phyloP scores from a whole-genome alignment of 2,797 vertebrate genomes.

The Sebastes minor region DNA sequence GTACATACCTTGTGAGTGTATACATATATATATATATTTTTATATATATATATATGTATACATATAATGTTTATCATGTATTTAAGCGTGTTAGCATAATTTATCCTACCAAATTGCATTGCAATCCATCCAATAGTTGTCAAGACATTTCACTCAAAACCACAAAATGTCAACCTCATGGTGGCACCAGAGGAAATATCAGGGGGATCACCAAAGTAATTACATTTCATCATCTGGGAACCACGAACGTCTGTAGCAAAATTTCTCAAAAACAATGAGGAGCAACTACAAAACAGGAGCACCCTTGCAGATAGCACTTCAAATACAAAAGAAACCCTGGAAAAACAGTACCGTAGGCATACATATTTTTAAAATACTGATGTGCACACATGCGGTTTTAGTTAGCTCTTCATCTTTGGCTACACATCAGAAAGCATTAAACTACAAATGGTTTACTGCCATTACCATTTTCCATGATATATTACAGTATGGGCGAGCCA shows the following conservation, averaged over 20 bases:
- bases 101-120: background rate
- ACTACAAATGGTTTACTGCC: background rate
- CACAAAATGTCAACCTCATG: background rate
- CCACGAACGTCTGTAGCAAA: background rate
- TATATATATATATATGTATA: too few species aligned
- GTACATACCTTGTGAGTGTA: too few species aligned
- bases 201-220: too few species aligned
- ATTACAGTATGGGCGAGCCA: background rate
- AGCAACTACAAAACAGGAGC: background rate
- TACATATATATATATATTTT: too few species aligned
- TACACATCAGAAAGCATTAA: background rate
- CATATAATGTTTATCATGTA: background rate
- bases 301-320: background rate
- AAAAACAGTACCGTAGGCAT: background rate
- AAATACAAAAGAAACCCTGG: background rate
- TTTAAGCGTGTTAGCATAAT: background rate
- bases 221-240: background rate
- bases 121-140: background rate
- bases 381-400: background rate
- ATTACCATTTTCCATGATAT: slow-evolving; percentile 2
- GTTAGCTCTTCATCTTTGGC: background rate
- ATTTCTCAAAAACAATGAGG: background rate
- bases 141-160: background rate
- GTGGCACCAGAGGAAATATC: background rate
- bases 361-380: background rate